A percentile compares a stretch with the other conserved stretches of the same genome.
phyloP scores from a whole-genome alignment of 2,113 vertebrate genomes.

The Ptychochromis oligacanthus region DNA sequence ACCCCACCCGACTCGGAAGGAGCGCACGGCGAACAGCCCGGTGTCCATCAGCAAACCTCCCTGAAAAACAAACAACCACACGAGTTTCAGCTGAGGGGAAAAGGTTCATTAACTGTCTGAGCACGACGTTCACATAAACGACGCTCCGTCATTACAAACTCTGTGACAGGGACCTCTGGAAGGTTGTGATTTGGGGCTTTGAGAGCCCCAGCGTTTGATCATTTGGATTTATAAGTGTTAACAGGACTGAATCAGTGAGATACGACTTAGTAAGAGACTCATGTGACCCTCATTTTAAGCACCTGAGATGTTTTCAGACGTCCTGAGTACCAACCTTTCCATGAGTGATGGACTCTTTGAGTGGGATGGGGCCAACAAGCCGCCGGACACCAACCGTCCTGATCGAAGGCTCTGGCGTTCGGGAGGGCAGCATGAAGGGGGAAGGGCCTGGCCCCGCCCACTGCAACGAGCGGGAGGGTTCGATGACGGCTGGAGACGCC shows the following conservation, averaged over 20 bases:
- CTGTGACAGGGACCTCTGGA: too few relatives aligned
- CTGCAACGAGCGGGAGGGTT: background rate
- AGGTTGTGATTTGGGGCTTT: background rate
- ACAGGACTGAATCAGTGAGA: background rate
- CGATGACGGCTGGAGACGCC: background rate
- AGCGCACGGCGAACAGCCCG: slow-evolving; percentile 88
- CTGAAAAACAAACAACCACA: background rate
- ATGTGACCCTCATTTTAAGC: background rate
- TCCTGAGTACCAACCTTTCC: slow-evolving; percentile 75
- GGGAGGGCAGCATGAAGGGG: slow-evolving; percentile 74
- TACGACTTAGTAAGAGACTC: background rate
- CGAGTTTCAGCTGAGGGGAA: background rate
- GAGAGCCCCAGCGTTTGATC: too few relatives aligned
- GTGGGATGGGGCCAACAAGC: slow-evolving; percentile 84
- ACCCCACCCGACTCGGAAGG: slow-evolving; percentile 93
- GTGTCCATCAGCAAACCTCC: slow-evolving; percentile 90
- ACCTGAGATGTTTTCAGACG: fast-evolving
- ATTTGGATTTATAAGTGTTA: background rate
- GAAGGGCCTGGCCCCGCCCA: slow-evolving; percentile 68
- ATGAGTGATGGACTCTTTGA: slow-evolving; percentile 82
- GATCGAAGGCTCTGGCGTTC: slow-evolving; percentile 76
- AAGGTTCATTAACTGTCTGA: background rate
- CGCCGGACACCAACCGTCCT: slow-evolving; percentile 85
- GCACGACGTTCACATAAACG: background rate
- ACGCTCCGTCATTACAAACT: background rate